phyloP scores from a whole-genome alignment of 2,888 invertebrate species.

The Bhutanitis thaidina region DNA sequence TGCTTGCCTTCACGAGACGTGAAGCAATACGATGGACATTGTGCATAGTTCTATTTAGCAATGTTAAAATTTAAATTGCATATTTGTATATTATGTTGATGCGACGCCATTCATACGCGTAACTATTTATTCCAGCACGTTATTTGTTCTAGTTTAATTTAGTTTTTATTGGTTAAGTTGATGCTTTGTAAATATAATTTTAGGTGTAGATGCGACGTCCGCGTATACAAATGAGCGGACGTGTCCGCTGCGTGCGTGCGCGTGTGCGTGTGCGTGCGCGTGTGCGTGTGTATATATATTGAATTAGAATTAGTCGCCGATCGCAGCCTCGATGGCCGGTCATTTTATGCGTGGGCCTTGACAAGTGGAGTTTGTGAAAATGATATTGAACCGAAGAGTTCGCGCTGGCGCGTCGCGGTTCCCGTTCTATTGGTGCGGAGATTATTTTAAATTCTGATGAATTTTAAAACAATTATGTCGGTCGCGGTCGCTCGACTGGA shows the following conservation, averaged over 20 bases:
- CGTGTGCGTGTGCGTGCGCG: background rate
- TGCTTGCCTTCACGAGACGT: no score
- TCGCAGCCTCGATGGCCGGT: constrained; percentile 11
- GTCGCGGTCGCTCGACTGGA: background rate
- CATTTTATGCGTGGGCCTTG: background rate
- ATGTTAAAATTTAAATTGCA: constrained; percentile 16
- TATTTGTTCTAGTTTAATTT: constrained; percentile 19
- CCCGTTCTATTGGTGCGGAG: background rate
- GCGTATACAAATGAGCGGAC: background rate
- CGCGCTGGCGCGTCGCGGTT: constrained; percentile 19
- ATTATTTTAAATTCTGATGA: constrained; percentile 3
- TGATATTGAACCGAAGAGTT: background rate
- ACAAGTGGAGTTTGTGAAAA: background rate
- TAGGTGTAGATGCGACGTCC: constrained; percentile 1
- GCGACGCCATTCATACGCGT: constrained; percentile 9
- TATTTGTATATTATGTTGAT: constrained; percentile 34
- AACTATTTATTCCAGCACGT: constrained; percentile 34
- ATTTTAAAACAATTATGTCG: background rate
- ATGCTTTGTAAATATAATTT: constrained; percentile 18
- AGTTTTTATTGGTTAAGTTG: constrained; percentile 3
- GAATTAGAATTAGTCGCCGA: constrained; percentile 5
- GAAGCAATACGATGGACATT: background rate
- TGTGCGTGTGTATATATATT: constrained; percentile 16
- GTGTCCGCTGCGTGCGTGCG: background rate
- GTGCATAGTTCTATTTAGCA: constrained; percentile 13